These are phyloP conservation scores for Marasmarcha lunaedactyla DNA, from an alignment of 2,888 invertebrate species.

Conservation along the genomic window DNA sequence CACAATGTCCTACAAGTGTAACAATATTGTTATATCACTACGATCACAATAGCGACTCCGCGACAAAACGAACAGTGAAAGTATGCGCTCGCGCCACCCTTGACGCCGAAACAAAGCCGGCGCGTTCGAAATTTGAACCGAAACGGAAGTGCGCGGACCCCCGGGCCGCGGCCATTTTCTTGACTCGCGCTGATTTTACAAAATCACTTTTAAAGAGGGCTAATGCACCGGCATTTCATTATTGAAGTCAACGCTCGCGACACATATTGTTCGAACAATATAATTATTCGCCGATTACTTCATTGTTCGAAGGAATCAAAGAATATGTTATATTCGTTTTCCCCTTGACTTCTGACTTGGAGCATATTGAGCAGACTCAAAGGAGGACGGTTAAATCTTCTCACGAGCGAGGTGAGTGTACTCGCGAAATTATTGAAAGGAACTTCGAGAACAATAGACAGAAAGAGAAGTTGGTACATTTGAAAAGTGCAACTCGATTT, in stretches of 20 bases:
- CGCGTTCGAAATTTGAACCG: constrained; percentile 46
- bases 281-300: constrained; percentile 58
- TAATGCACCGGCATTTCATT: constrained; percentile 46
- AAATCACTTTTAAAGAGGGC: constrained; percentile 37
- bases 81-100: constrained; percentile 31
- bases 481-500: too few species aligned
- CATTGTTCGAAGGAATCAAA: constrained; percentile 61
- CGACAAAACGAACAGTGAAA: constrained; percentile 5
- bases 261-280: constrained; percentile 52
- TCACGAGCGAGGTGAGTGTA: constrained; percentile 35
- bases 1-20: background rate
- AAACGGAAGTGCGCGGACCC: constrained; percentile 63
- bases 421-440: background rate
- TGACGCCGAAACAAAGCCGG: constrained; percentile 46
- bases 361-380: constrained; percentile 49
- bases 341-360: constrained; percentile 60
- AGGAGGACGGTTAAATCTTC: constrained; percentile 65
- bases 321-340: constrained; percentile 60
- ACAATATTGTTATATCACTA: background rate
- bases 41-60: background rate
- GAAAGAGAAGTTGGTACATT: too few species aligned
- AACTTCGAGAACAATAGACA: background rate
- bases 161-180: constrained; percentile 59
- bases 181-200: constrained; percentile 43
- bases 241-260: constrained; percentile 54